These are phyloP conservation scores for Stylophora pistillata DNA, from an alignment of 64 coral and sea anemone genomes.

Conservation along the genomic window DNA sequence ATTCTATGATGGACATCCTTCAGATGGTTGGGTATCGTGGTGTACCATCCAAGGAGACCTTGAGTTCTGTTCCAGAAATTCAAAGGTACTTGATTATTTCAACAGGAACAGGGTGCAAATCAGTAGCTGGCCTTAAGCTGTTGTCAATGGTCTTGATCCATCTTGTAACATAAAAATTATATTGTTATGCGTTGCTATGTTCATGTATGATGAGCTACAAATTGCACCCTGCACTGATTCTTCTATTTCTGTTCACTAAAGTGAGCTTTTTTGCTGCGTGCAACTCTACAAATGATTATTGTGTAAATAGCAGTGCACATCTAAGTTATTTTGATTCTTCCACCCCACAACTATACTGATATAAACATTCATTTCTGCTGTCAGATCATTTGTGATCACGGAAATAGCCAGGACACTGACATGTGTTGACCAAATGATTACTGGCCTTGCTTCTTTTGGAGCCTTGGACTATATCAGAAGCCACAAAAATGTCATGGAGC, in stretches of 20 bases:
- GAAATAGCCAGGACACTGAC: conserved; percentile 69
- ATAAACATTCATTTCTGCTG: conserved; percentile 45
- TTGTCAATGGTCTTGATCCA: background rate
- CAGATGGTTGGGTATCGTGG: too few relatives aligned
- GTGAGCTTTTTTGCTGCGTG: conserved; percentile 13
- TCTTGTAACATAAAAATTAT: conserved; percentile 2
- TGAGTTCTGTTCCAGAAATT: conserved; percentile 49
- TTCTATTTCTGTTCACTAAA: conserved; percentile 11
- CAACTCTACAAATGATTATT: background rate
- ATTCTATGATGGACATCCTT: too few relatives aligned
- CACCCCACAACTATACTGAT: background rate
- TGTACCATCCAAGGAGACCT: conserved; percentile 53
- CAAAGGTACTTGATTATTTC: conserved; percentile 33
- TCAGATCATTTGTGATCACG: conserved; percentile 75
- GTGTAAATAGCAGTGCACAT: too few relatives aligned
- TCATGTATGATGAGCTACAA: conserved; percentile 6
- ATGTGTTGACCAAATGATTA: conserved; percentile 69
- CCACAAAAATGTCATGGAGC: conserved; percentile 65
- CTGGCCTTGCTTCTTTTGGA: conserved; percentile 66
- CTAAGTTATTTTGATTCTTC: background rate
- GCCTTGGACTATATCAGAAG: conserved; percentile 63
- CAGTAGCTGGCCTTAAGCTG: conserved; percentile 11
- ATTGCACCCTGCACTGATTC: conserved; percentile 23
- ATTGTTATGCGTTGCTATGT: conserved; percentile 29
- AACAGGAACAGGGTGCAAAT: conserved; percentile 31